These are phyloP conservation scores for Pelobates cultripes DNA, from an alignment of 2,797 vertebrate species.

Conservation along the genomic window DNA sequence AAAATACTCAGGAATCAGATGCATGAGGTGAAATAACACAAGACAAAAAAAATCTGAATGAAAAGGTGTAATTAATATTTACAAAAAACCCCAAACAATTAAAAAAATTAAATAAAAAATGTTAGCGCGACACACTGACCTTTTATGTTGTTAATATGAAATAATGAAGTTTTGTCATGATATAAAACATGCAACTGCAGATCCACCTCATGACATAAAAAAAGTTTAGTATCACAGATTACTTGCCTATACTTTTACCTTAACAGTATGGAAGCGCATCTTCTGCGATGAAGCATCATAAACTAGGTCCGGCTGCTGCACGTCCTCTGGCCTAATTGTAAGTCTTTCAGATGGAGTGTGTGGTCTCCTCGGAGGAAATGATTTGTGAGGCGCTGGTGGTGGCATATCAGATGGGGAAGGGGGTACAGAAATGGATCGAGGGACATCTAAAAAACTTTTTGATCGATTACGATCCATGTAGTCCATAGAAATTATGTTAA, in stretches of 20 bases:
- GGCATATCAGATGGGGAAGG: constrained; percentile 92
- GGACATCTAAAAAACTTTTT: constrained; percentile 89
- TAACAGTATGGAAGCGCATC: constrained; percentile 74
- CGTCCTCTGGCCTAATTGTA: constrained; percentile 86
- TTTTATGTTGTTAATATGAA: too few species aligned
- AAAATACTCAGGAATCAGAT: too few species aligned
- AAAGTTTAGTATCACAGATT: not conserved
- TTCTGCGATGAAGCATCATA: constrained; percentile 85
- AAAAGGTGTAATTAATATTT: too few species aligned
- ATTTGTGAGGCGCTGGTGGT: constrained; percentile 78
- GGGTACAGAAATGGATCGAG: constrained; percentile 91
- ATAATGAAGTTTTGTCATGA: too few species aligned
- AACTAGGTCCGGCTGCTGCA: constrained; percentile 72
- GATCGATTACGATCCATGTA: constrained; percentile 83
- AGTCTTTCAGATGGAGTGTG: constrained; percentile 94
- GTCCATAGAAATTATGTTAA: constrained; percentile 80
- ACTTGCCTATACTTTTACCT: constrained; percentile 72
- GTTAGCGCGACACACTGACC: too few species aligned
- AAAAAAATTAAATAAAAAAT: too few species aligned
- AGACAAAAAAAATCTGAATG: too few species aligned
- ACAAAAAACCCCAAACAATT: too few species aligned
- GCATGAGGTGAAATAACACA: too few species aligned
- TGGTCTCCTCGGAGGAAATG: constrained; percentile 81
- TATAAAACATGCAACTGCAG: too few species aligned
- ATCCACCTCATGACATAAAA: too few species aligned